phyloP scores from a whole-genome alignment of 2,888 invertebrate genomes.

The Tromatobia lineatoria region DNA sequence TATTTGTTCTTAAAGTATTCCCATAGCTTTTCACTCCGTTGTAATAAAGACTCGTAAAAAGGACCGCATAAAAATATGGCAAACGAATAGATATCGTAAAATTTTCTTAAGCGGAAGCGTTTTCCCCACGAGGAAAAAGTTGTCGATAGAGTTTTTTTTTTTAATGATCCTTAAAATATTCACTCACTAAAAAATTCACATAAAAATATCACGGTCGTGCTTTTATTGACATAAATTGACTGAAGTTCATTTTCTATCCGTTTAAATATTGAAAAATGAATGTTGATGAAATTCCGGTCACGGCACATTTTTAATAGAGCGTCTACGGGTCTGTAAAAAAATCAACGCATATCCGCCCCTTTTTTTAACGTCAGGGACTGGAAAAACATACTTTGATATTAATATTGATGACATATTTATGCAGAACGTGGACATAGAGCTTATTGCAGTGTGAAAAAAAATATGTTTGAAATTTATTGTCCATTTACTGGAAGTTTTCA shows the following conservation, averaged over 20 bases:
- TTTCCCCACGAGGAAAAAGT: neutral
- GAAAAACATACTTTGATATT: slow-evolving; percentile 24
- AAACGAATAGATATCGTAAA: neutral
- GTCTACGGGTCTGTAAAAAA: neutral
- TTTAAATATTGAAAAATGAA: neutral
- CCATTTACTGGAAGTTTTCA: no score
- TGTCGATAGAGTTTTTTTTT: neutral
- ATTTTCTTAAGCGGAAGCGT: neutral
- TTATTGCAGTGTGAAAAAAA: no score
- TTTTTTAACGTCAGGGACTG: neutral
- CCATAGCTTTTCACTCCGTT: neutral
- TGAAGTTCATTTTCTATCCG: neutral
- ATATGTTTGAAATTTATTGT: no score
- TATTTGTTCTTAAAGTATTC: neutral
- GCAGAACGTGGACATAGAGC: neutral
- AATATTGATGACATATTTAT: slow-evolving; percentile 45
- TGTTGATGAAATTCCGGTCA: neutral
- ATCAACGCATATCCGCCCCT: neutral
- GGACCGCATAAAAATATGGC: neutral
- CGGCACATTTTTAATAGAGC: slow-evolving; percentile 17
- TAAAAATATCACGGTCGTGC: neutral
- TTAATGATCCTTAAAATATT: neutral
- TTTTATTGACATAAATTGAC: neutral
- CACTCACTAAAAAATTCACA: neutral
- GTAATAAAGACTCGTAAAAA: neutral